phyloP scores from a whole-genome alignment of 1,140 invertebrate species.

The Argopecten irradians region DNA sequence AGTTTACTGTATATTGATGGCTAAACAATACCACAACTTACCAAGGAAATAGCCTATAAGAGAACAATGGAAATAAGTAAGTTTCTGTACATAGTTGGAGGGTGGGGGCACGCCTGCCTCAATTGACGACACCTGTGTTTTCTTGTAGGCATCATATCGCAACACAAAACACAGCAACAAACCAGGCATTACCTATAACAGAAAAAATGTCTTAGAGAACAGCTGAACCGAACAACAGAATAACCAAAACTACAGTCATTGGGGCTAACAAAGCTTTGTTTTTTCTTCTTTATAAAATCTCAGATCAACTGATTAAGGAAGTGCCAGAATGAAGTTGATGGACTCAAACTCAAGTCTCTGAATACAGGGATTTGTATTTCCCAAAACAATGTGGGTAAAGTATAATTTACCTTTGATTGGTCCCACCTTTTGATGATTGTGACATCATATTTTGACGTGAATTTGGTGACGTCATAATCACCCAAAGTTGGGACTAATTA shows the following conservation, averaged over 20 bases:
- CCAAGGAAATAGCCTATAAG: slow-evolving; percentile 96
- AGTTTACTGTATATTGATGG: neutral
- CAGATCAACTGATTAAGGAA: neutral
- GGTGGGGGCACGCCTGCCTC: slow-evolving; percentile 89
- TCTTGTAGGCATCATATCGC: slow-evolving; percentile 96
- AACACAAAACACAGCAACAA: slow-evolving; percentile 96
- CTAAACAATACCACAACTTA: slow-evolving; percentile 57
- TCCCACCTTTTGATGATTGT: too few species aligned
- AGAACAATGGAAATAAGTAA: slow-evolving; percentile 96
- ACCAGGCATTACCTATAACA: slow-evolving; percentile 90
- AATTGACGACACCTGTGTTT: slow-evolving; percentile 84
- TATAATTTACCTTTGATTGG: too few species aligned
- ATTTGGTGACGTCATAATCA: too few species aligned
- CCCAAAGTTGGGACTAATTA: too few species aligned
- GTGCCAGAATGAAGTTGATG: neutral
- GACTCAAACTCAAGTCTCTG: too few species aligned
- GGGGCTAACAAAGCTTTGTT: too few species aligned
- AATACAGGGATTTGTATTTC: too few species aligned
- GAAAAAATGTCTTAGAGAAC: slow-evolving; percentile 24
- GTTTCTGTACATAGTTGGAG: slow-evolving; percentile 76
- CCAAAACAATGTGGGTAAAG: too few species aligned
- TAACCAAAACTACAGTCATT: neutral
- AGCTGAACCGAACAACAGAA: neutral
- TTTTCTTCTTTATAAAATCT: neutral
- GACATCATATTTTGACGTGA: too few species aligned